Evolutionary conservation across 2,888 invertebrate genomes (phyloP), one percentile per base, ranked within the genome.

Genomic region (Pandemis corylana): DNA sequence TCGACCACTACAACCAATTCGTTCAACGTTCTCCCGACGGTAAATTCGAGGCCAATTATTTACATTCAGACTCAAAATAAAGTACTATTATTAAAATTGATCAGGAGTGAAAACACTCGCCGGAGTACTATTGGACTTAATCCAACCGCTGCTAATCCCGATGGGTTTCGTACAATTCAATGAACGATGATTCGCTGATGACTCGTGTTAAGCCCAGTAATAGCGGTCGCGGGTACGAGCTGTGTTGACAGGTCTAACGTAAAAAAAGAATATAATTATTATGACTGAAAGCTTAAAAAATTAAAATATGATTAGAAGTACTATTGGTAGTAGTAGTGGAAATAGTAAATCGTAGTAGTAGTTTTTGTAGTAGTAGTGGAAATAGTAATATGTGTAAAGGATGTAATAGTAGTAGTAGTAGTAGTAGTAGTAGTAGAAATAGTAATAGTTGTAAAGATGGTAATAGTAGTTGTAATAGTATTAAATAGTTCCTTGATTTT

Each of bases 181-280:
- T 74, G 66, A 74, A 51, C 74, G 74, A 74, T 74, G 74, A 74
- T 70, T 66, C 74, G 70, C 44, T 74, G 74, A 74, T 74, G 65
- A 70, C 70, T 74, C 53, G 44, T 73, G 68, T 74, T 62, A 70
- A 70, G 49, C 65, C 62, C 66, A 20, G 61, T 70, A 70, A 66
- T 61, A 66, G 69, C 64, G 51, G 65, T 42, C 46, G 63, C 64
- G 67, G 53, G 41, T 36, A 49, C 51, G 62, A 62, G 74, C 20
- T n/a, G 59, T 59, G 59, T 59, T 59, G 28, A 59, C 59, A 28
- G 28, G 20, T 12, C 4, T 12, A 28, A 28, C 2, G 5, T 28
- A 1, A 10, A 59, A 59, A 20, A 59, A 51, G 51, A 12, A 6
- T n/a, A 51, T 36, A 20, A 36, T 36, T 28, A 2, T 28, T 36